phyloP scores from a whole-genome alignment of 2,797 vertebrate species.

The Eutrigla gurnardus region DNA sequence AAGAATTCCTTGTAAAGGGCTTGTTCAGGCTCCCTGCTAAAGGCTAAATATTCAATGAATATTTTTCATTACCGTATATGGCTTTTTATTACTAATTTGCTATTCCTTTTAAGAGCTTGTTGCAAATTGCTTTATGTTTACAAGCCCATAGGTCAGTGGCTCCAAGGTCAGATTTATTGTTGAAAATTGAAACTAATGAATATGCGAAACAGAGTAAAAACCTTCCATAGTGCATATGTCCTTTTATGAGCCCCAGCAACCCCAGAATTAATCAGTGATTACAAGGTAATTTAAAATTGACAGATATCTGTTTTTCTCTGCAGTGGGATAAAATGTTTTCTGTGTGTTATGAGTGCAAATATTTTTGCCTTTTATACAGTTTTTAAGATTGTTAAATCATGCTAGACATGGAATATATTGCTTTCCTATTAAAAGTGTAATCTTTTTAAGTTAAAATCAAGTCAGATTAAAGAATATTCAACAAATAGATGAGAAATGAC shows the following conservation, averaged over 20 bases:
- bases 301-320: slow-evolving; percentile 27
- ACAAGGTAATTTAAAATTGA: slow-evolving; percentile 55
- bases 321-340: background rate
- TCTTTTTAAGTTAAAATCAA: background rate
- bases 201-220: slow-evolving; percentile 69
- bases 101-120: slow-evolving; percentile 75
- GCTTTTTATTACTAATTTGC: slow-evolving; percentile 82
- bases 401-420: slow-evolving; percentile 10
- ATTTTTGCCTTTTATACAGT: slow-evolving; percentile 14
- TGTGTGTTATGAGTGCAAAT: background rate
- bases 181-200: slow-evolving; percentile 74
- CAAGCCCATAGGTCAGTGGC: slow-evolving; percentile 75
- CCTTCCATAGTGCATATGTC: slow-evolving; percentile 57
- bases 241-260: slow-evolving; percentile 66
- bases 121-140: slow-evolving; percentile 80
- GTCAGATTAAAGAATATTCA: background rate
- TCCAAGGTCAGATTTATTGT: slow-evolving; percentile 71
- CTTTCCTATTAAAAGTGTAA: background rate
- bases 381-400: background rate
- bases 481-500: background rate
- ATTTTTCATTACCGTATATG: slow-evolving; percentile 71
- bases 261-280: slow-evolving; percentile 76
- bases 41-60: slow-evolving; percentile 66
- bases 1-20: slow-evolving; percentile 21
- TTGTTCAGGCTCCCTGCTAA: slow-evolving; percentile 31